Evolutionary conservation across 2,888 invertebrate species (phyloP).

Genomic region (Pteria penguin): DNA sequence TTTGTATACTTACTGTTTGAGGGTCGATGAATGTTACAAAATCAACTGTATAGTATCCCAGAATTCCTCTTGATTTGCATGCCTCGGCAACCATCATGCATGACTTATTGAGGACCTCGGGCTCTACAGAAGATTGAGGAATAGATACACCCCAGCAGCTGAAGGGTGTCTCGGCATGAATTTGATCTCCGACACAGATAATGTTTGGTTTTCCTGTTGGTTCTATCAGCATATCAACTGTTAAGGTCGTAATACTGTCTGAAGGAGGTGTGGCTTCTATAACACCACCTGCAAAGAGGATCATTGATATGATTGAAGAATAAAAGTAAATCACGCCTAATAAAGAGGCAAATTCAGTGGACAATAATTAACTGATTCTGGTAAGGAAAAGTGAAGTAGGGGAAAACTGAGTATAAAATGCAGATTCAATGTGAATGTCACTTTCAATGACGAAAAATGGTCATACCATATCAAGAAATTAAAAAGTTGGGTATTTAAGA

Average conservation of each 20-base stretch:
- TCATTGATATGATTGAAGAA: too few species aligned
- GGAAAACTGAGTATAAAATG: too few species aligned
- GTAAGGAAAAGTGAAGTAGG: too few species aligned
- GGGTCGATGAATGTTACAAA: conserved; percentile 80
- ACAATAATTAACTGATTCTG: too few species aligned
- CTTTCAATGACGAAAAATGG: too few species aligned
- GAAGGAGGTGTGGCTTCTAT: conserved; percentile 80
- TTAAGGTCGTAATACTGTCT: conserved; percentile 78
- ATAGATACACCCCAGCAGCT: conserved; percentile 78
- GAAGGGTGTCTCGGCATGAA: conserved; percentile 77
- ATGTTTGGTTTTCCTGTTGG: conserved; percentile 74
- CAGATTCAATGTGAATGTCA: too few species aligned
- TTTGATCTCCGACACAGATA: conserved; percentile 78
- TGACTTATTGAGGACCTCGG: conserved; percentile 72
- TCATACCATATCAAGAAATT: too few species aligned
- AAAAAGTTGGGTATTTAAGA: too few species aligned
- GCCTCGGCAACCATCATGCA: conserved; percentile 76
- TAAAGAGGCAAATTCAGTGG: too few species aligned
- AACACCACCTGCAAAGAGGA: conserved; percentile 74
- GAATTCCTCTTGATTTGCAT: conserved; percentile 76
- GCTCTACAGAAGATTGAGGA: conserved; percentile 79
- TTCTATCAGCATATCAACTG: conserved; percentile 78
- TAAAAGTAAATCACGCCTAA: too few species aligned
- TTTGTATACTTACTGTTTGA: conserved; percentile 71
- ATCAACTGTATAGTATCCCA: conserved; percentile 78